Percentiles rank a stretch among this genome's conserved stretches.
These are phyloP conservation scores for Mnemiopsis leidyi DNA, from an alignment of 37 sponge, comb jelly and placozoan species.

Conservation along the genomic window DNA sequence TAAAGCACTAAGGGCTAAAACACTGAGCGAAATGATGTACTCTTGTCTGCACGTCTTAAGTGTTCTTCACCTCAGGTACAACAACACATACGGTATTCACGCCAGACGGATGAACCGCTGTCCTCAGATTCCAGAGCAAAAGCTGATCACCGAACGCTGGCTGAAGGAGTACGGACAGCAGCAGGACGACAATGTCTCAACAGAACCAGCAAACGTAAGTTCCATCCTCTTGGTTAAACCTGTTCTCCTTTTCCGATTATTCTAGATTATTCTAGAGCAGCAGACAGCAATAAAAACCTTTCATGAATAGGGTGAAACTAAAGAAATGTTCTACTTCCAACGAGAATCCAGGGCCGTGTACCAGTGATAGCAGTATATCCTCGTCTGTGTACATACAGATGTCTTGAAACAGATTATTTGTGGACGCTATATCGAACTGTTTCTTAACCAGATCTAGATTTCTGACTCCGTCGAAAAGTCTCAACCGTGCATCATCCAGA, in stretches of 20 bases:
- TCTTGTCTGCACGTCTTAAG: neutral
- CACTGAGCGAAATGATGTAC: no score
- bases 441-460: neutral
- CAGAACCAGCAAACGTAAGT: neutral
- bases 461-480: neutral
- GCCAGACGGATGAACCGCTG: neutral
- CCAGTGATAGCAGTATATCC: neutral
- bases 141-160: constrained; percentile 57
- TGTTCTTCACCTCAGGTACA: constrained; percentile 18
- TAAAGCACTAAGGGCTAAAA: no score
- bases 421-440: neutral
- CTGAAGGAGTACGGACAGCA: constrained; percentile 43
- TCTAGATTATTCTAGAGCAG: no score
- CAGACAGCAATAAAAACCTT: neutral
- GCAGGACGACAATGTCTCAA: neutral
- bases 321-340: neutral
- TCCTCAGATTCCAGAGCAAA: constrained; percentile 14
- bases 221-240: no score
- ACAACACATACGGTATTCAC: constrained; percentile 47
- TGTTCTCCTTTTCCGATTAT: no score
- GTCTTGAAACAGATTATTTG: neutral
- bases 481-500: neutral
- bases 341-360: neutral
- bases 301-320: neutral
- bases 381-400: neutral